Evolutionary conservation across 2,113 vertebrate species (phyloP).

Genomic region (Pungitius pungitius): DNA sequence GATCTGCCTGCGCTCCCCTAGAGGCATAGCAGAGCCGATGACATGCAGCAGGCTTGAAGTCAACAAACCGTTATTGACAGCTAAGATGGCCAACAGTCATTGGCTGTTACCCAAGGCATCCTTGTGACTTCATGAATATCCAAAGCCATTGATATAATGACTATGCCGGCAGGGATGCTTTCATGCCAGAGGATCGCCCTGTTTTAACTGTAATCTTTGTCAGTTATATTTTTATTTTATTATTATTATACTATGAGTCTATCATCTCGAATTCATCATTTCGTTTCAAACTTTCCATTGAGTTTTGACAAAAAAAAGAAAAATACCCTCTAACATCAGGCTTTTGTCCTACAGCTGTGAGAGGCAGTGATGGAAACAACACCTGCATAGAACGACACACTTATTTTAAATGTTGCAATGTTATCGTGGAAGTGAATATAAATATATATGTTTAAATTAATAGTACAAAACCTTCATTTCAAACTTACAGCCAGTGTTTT

Average conservation of each 20-base stretch:
- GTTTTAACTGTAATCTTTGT: neutral
- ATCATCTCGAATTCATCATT: neutral
- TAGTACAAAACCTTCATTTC: too few species aligned
- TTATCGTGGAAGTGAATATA: too few species aligned
- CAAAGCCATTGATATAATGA: constrained; percentile 12
- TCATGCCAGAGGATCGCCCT: neutral
- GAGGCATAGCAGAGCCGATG: constrained; percentile 8
- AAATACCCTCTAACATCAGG: too few species aligned
- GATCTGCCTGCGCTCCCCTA: neutral
- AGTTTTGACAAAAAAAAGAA: too few species aligned
- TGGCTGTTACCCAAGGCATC: constrained; percentile 17
- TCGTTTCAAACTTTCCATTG: neutral
- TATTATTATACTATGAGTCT: neutral
- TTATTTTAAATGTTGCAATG: too few species aligned
- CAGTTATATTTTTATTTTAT: neutral
- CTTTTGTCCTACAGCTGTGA: too few species aligned
- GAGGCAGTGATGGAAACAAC: too few species aligned
- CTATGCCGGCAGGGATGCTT: neutral
- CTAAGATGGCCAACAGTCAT: constrained; percentile 13
- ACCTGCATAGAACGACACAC: too few species aligned
- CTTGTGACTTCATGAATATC: constrained; percentile 37
- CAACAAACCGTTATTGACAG: constrained; percentile 35
- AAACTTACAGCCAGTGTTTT: too few species aligned
- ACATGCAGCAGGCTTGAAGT: constrained; percentile 18
- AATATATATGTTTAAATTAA: too few species aligned